phyloP scores from a whole-genome alignment of 2,113 vertebrate genomes.

The Oryzias curvinotus region DNA sequence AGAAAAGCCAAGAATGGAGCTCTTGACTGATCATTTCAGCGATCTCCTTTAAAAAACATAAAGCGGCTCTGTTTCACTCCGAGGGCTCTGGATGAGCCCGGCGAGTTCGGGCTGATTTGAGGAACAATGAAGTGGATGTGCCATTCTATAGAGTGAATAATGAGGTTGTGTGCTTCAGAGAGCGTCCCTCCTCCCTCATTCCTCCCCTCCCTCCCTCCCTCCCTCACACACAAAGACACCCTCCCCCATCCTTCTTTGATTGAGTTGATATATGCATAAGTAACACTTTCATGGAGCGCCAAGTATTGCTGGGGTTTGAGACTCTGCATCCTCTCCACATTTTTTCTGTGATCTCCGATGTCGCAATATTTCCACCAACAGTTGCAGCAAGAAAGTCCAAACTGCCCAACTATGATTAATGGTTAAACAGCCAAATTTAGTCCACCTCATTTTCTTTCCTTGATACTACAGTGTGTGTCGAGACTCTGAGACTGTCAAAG shows the following conservation, averaged over 20 bases:
- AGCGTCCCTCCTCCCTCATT: slow-evolving; percentile 38
- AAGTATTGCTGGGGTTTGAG: slow-evolving; percentile 52
- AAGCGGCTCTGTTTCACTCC: slow-evolving; percentile 57
- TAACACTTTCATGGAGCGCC: slow-evolving; percentile 70
- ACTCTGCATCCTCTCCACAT: slow-evolving; percentile 39
- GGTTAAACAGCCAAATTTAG: slow-evolving; percentile 17
- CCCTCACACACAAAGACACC: slow-evolving; percentile 58
- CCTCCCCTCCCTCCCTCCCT: neutral
- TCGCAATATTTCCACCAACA: slow-evolving; percentile 31
- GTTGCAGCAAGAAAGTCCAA: slow-evolving; percentile 16
- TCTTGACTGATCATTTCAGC: slow-evolving; percentile 54
- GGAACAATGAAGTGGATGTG: slow-evolving; percentile 81
- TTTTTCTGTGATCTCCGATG: slow-evolving; percentile 42
- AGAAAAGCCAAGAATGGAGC: slow-evolving; percentile 24
- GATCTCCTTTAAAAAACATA: slow-evolving; percentile 52
- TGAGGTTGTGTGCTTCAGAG: slow-evolving; percentile 79
- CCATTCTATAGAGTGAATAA: slow-evolving; percentile 80
- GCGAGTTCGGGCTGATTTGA: slow-evolving; percentile 75
- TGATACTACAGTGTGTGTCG: slow-evolving; percentile 29
- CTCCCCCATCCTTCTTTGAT: slow-evolving; percentile 57
- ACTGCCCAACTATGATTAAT: slow-evolving; percentile 24
- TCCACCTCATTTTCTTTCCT: slow-evolving; percentile 21
- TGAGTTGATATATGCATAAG: slow-evolving; percentile 74
- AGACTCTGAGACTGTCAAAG: slow-evolving; percentile 38
- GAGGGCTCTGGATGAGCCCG: slow-evolving; percentile 54